Conservation (phyloP, 2,113 vertebrate genomes). For the Nycticebus coucang region DNA sequence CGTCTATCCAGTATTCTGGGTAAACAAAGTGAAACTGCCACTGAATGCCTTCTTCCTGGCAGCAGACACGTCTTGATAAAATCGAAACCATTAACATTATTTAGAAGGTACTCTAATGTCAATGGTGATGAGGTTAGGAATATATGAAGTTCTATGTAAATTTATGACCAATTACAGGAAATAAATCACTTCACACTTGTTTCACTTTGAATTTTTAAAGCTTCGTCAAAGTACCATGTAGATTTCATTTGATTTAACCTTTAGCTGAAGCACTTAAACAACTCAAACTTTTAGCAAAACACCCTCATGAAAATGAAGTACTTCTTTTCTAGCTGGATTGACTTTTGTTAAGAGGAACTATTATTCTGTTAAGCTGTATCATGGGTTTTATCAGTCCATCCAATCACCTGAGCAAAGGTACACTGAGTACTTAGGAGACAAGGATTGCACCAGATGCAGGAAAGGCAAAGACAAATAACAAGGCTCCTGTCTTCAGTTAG, state of each 20-base stretch:
- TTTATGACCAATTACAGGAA: constrained; percentile 85
- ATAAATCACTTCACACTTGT: constrained; percentile 84
- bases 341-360: constrained; percentile 45
- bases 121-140: constrained; percentile 78
- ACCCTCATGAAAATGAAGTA: constrained; percentile 5
- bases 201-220: constrained; percentile 82
- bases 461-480: neutral
- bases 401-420: neutral
- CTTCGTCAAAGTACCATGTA: constrained; percentile 72
- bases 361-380: neutral
- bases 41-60: constrained; percentile 62
- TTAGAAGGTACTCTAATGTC: constrained; percentile 75
- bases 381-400: constrained; percentile 26
- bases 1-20: constrained; percentile 39
- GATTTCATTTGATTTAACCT: constrained; percentile 78
- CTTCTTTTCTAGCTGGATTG: constrained; percentile 44
- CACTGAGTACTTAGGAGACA: neutral
- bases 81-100: constrained; percentile 82
- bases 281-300: constrained; percentile 49
- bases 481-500: neutral
- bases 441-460: neutral
- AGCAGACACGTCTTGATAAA: constrained; percentile 69
- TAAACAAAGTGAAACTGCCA: constrained; percentile 63
- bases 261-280: constrained; percentile 70
- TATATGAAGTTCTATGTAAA: constrained; percentile 77